phyloP scores from a whole-genome alignment of 2,113 vertebrate species.

The Epinephelus fuscoguttatus region DNA sequence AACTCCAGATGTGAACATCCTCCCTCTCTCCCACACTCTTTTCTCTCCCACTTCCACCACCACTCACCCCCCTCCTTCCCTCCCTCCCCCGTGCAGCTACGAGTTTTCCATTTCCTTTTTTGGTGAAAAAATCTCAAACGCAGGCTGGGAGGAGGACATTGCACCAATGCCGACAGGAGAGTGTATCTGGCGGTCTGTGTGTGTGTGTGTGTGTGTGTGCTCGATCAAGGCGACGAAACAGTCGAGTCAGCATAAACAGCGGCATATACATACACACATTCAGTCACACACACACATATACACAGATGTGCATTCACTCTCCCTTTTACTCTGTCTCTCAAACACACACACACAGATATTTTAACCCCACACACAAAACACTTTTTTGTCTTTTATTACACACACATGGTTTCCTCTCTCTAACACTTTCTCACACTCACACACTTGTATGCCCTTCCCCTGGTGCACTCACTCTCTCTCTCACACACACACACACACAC shows the following conservation, averaged over 20 bases:
- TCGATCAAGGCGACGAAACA: constrained; percentile 76
- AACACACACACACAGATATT: constrained; percentile 21
- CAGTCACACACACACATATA: constrained; percentile 1
- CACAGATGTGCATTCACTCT: neutral
- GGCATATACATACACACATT: neutral
- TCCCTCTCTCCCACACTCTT: constrained; percentile 76
- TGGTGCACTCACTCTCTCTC: neutral
- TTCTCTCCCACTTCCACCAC: constrained; percentile 65
- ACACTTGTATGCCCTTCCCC: constrained; percentile 29
- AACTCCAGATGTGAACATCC: constrained; percentile 94
- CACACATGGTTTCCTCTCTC: constrained; percentile 45
- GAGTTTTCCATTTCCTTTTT: constrained; percentile 99
- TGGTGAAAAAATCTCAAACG: constrained; percentile 94
- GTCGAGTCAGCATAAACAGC: constrained; percentile 79
- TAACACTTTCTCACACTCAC: constrained; percentile 36
- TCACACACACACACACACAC: constrained; percentile 1
- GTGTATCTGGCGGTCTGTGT: constrained; percentile 79
- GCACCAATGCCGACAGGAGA: constrained; percentile 68
- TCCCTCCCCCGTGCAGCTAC: constrained; percentile 75
- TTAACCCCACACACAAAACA: constrained; percentile 17
- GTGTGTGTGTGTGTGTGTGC: constrained; percentile 58
- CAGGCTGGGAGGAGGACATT: constrained; percentile 82
- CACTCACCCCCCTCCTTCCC: constrained; percentile 46
- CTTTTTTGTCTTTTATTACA: constrained; percentile 33
- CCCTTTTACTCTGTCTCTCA: neutral